Base-by-base conservation (phyloP, 1,140 invertebrate species). In the Leptopilina clavipes region DNA sequence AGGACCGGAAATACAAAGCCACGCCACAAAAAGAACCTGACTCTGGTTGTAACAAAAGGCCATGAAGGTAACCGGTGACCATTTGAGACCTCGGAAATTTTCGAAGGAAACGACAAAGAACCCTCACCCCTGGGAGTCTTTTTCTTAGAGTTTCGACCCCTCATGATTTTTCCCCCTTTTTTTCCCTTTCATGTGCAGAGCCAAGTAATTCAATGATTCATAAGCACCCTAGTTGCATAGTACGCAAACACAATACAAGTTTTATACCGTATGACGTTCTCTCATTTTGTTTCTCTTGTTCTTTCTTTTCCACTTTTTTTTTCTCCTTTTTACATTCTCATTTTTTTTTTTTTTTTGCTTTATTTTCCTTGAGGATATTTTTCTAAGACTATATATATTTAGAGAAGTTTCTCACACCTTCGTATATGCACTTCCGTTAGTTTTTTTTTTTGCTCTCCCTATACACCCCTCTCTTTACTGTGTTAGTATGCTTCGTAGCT, bases 401-500 rank as follows among this genome's bases (percentile, higher is more conserved):
- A 40, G 37, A 40, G 9, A 40, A 40, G 37, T 25, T 17, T 7
- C 17, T 65, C 59, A 31, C 59, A 65, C 59, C 59, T 65, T 65
- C 14, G 5, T 65, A 12, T 22, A 65, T 72, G 78, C 40, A 19
- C 52, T 52, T 74, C 75, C 74, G 78, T 80, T 52, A 80, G 78
- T 74, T 80, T 79, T 82, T 77, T 9, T 40, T 31, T 31, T 31
- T 31, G 25, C 25, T 40, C 37, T n/a, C 37, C 8, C 37, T 31
- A 31, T 31, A 31, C 25, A 31, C 37, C 37, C 72, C 75, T 56
- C 54, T 70, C 79, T 70, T 40, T 76, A 74, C 74, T 74, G 78
- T 81, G 77, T 85, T 87, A 82, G 83, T 88, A 87, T 88, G 85
- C 83, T 86, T 89, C 83, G 87, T 90, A 87, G 88, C 86, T 90